A percentile compares a stretch with the other conserved stretches of the same genome.
Evolutionary conservation across 2,888 invertebrate species (phyloP).

Genomic region (Limulus polyphemus): DNA sequence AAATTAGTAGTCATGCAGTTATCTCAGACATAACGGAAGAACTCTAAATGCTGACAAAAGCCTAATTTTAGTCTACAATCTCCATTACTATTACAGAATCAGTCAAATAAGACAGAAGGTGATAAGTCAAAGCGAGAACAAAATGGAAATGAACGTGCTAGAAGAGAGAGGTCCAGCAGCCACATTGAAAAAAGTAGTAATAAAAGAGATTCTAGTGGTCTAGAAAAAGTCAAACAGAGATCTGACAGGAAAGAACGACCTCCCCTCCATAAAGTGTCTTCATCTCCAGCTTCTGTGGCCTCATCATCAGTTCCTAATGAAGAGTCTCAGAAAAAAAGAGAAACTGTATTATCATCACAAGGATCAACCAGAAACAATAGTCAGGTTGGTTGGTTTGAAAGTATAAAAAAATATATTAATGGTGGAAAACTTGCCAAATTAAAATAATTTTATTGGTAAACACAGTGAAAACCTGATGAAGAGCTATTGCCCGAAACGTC

Average conservation of each 20-base stretch:
- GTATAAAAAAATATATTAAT: too few species aligned
- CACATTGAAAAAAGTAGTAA: slow-evolving; percentile 19
- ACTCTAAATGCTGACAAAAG: too few species aligned
- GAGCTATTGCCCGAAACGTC: too few species aligned
- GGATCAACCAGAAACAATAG: slow-evolving; percentile 3
- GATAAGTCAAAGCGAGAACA: slow-evolving; percentile 14
- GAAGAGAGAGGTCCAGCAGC: slow-evolving; percentile 17
- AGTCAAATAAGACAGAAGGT: slow-evolving; percentile 18
- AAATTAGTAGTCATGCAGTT: too few species aligned
- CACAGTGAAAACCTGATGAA: too few species aligned
- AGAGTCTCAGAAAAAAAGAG: slow-evolving; percentile 19
- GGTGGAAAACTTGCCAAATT: too few species aligned
- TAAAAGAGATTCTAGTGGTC: slow-evolving; percentile 17
- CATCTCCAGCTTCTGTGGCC: slow-evolving; percentile 21
- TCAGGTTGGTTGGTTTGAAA: neutral
- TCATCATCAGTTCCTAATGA: slow-evolving; percentile 20
- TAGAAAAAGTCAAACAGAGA: slow-evolving; percentile 17
- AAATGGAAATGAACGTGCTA: slow-evolving; percentile 13
- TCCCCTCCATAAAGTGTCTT: slow-evolving; percentile 21
- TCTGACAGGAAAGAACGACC: slow-evolving; percentile 17
- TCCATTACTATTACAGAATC: slow-evolving; percentile 12
- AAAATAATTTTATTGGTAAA: too few species aligned
- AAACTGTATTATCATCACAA: slow-evolving; percentile 15
- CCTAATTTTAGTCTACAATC: too few species aligned
- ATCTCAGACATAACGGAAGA: too few species aligned